Evolutionary conservation across 64 coral and sea anemone species (phyloP), one percentile per base, ranked within the genome.

Genomic region (Exaiptasia diaphana): DNA sequence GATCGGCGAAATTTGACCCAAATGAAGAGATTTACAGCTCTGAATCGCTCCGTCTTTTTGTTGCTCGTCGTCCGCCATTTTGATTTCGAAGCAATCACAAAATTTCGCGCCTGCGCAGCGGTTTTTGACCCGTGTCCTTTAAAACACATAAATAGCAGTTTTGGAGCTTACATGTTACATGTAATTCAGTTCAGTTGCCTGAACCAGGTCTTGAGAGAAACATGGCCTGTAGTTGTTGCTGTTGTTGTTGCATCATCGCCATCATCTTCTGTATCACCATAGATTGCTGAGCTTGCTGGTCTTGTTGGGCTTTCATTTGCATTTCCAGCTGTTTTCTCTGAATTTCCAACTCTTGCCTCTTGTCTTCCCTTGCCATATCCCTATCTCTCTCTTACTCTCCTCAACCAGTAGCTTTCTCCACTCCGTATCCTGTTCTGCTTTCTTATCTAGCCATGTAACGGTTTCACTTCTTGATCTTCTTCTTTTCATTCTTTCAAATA

Each of bases 221-320:
- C 38, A 68, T 48, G 25, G 35, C 38, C 57, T 71, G 64, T n/a
- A 73, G 34, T 32, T 82, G 87, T 90, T 90, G 67, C 50, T 64
- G 39, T 64, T 82, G 77, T 40, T 75, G 68, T 10, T 90, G 87
- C 78, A 90, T 65, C 27, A 90, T 52, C 44, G 62, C 53, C 68
- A 82, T 67, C 77, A 90, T 74, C 29, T 90, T 77, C 41, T 82
- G 78, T 22, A 79, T 79, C 12, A 73, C 49, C 63, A 80, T 79
- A 22, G 23, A 57, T 56, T 80, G 67, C 29, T 87, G 84, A 33
- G 77, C 55, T 49, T 79, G 86, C 26, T 89, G 76, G 23, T 71
- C 61, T 50, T 87, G 84, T 36, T 87, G 84, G 22, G 40, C 60
- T 45, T 80, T 80, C 77, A 80, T 80, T 1, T 80, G 57, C 77